Conservation (phyloP, 2,797 vertebrate genomes). For the Hybognathus amarus region DNA sequence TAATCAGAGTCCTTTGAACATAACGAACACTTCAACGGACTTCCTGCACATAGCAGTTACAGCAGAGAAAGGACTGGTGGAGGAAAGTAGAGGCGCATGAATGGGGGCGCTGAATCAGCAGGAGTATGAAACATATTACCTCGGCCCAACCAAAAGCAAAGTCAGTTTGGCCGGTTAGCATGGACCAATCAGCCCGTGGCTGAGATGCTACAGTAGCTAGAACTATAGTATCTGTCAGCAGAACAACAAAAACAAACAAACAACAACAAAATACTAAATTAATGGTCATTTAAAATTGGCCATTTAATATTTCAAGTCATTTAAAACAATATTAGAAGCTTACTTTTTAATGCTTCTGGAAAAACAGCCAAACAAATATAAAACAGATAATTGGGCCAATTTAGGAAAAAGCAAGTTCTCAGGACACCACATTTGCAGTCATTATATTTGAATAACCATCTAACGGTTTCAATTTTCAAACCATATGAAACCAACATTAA, state of each 20-base stretch:
- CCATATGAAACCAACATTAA: background rate
- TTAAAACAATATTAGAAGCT: background rate
- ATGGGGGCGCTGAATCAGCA: slow-evolving; percentile 11
- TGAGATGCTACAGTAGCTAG: background rate
- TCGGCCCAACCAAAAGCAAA: background rate
- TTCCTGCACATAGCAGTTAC: slow-evolving; percentile 70
- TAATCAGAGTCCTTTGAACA: slow-evolving; percentile 69
- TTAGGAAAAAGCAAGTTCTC: background rate
- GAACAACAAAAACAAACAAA: background rate
- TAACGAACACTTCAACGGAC: slow-evolving; percentile 63
- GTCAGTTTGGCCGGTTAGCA: background rate
- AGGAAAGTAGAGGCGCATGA: slow-evolving; percentile 22
- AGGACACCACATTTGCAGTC: background rate
- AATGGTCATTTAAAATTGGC: background rate
- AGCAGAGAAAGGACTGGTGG: slow-evolving; percentile 65
- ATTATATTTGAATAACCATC: background rate
- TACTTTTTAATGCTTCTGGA: no score
- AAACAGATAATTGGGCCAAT: background rate
- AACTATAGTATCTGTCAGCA: background rate
- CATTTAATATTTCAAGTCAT: background rate
- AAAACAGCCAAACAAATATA: background rate
- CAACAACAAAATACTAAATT: background rate
- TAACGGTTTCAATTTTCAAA: background rate
- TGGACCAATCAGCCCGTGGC: background rate
- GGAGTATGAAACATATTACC: slow-evolving; percentile 23